Base-by-base conservation (phyloP, 2,113 vertebrate species). In the Loxodonta africana region DNA sequence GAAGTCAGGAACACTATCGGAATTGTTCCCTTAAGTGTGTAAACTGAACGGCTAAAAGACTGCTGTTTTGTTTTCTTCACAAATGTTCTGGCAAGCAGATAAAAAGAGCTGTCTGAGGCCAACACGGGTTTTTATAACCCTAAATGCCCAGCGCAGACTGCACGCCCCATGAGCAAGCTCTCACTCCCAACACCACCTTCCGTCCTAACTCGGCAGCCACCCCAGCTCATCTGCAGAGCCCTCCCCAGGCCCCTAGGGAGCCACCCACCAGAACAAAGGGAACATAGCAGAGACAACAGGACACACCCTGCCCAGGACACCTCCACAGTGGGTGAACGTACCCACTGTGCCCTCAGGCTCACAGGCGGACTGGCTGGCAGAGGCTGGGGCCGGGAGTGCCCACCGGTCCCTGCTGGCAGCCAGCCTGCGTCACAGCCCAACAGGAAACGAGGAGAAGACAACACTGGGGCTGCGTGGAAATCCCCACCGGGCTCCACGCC, bases 361-460 rank as follows among this genome's bases (percentile, higher is more conserved):
- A 82, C 5, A 69, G 76, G 93, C 30, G 12, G 71, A 80, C 30
- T 10, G 48, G 83, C 65, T 78, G 87, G 74, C 82, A 84, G 84
- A 9, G 30, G 51, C 63, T 89, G 2, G 51, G 80, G 90, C n/a
- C 21, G 1, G 78, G 90, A 73, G 92, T 77, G n/a, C 90, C 96
- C 92, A 41, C 74, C 6, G 6, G 87, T 33, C 33, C 94, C 57
- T 2, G 4, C 95, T 96, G 97, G 97, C 96, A 93, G 71, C 37
- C 76, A 9, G 96, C 97, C 97, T 96, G 71, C 12, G 4, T 97
- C 97, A 93, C 63, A 93, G 90, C 91, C 89, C 18, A 0, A 94
- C 98, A 97, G 98, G 98, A 97, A 98, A 93, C 57, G 23, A 85
- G 83, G 90, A 95, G 96, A 94, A 83, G 91, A 96, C 95, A 97